Conservation (phyloP, 2,888 invertebrate species). For the Napeogenes sylphis region DNA sequence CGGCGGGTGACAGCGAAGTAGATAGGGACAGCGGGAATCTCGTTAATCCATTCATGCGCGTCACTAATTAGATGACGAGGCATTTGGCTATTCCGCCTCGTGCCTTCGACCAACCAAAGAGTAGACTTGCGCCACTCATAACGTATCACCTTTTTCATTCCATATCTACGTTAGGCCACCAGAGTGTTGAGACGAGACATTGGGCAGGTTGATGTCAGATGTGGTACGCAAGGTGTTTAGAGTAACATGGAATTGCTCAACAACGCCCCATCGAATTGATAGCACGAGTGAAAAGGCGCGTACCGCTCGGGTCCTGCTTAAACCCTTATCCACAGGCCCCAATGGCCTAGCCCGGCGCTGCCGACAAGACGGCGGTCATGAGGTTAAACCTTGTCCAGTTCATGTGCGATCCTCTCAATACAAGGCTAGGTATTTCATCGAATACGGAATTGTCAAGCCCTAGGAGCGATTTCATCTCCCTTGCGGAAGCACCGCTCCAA, state of each 20-base stretch:
- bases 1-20: too few species aligned
- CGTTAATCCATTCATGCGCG: too few species aligned
- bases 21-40: too few species aligned
- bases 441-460: conserved; percentile 8
- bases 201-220: conserved; percentile 13
- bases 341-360: neutral
- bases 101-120: neutral
- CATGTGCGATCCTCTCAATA: conserved; percentile 26
- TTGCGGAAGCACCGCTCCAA: conserved; percentile 23
- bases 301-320: conserved; percentile 11
- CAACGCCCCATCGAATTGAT: neutral
- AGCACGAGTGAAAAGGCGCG: neutral
- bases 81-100: neutral
- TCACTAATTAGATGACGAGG: too few species aligned
- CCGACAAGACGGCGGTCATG: conserved; percentile 13
- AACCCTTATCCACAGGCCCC: conserved; percentile 15
- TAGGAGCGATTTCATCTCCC: conserved; percentile 18
- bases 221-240: conserved; percentile 7
- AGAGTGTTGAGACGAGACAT: neutral
- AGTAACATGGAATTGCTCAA: neutral
- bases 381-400: conserved; percentile 28
- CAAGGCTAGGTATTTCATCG: conserved; percentile 5
- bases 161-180: neutral
- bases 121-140: neutral
- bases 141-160: neutral